Evolutionary conservation across 2,797 vertebrate genomes (phyloP), one percentile per base, ranked within the genome.

Genomic region (Diplodus puntazzo): DNA sequence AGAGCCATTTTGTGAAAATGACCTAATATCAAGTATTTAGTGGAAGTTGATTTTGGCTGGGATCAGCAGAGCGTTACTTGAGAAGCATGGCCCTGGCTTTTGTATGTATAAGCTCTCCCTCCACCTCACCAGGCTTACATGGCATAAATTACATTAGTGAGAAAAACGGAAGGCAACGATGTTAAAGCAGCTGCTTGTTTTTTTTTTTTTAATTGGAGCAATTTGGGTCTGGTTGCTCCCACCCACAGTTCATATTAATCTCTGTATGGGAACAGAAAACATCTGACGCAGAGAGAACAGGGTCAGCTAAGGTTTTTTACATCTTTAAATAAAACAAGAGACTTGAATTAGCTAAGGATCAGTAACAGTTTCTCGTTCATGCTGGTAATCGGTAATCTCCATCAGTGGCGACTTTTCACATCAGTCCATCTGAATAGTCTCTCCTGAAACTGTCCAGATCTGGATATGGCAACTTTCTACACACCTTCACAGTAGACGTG

Each of bases 31-130:
- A 87, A 88, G 82, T 85, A 82, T 86, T 86, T 68, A 62, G 61
- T 88, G 89, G 91, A 94, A 90, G 93, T 94, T 95, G 91, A 90
- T 79, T 92, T 94, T 95, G 94, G 94, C 94, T 30, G 49, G 50
- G 48, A 21, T 18, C 16, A 84, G 83, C 61, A 66, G 75, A 88
- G 74, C 67, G 68, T 82, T 86, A 76, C 68, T 89, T 57, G 42
- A 76, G 76, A 88, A 90, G 73, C 73, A 67, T 71, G 84, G 68
- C 39, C 55, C 70, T 71, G 61, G 58, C 75, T 89, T 91, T 87
- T 84, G 66, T 82, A 75, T 63, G 59, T 18, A 42, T 20, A 23
- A 69, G 49, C 66, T 75, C 45, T 75, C 43, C 68, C 23, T 63
- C 67, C 64, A 54, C 42, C 64, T 79, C 73, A 68, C 61, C 69